phyloP scores from a whole-genome alignment of 2,113 vertebrate species.

The Grus americana region DNA sequence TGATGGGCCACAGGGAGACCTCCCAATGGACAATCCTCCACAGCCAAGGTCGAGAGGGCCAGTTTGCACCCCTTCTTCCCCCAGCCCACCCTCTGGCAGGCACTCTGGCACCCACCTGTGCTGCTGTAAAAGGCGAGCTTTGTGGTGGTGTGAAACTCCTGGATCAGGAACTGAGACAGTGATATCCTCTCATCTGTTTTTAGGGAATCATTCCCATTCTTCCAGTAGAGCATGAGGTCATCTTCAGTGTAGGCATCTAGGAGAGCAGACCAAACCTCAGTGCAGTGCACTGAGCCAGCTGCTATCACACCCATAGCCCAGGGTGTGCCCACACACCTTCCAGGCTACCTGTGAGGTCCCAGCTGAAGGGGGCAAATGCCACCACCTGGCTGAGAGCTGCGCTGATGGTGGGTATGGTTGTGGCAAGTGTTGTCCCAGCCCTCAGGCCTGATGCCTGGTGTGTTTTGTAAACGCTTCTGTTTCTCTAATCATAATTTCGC shows the following conservation, averaged over 20 bases:
- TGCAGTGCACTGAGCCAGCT: not conserved
- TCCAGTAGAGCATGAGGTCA: conserved; percentile 98
- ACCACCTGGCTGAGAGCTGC: not conserved
- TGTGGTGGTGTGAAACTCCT: conserved; percentile 97
- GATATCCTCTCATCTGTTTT: conserved; percentile 97
- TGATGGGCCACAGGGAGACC: not conserved
- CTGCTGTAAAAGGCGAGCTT: conserved; percentile 98
- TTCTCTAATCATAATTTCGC: not conserved
- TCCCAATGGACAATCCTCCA: not conserved
- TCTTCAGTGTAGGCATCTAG: conserved; percentile 97
- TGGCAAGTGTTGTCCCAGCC: not conserved
- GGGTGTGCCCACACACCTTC: not conserved
- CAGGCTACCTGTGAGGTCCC: not conserved
- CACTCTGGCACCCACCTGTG: conserved; percentile 79
- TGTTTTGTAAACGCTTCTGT: not conserved
- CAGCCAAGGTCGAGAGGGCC: not conserved
- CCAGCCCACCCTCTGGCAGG: not conserved
- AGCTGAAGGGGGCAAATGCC: not conserved
- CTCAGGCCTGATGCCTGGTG: not conserved
- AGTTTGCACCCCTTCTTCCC: not conserved
- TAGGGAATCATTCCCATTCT: conserved; percentile 95
- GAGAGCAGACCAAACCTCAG: not conserved
- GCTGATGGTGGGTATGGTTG: rapidly evolving
- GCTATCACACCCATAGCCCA: not conserved
- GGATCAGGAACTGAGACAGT: conserved; percentile 96